Evolutionary conservation across 2,888 invertebrate genomes (phyloP), one percentile per base, ranked within the genome.

Genomic region (Andrena trimmerana): DNA sequence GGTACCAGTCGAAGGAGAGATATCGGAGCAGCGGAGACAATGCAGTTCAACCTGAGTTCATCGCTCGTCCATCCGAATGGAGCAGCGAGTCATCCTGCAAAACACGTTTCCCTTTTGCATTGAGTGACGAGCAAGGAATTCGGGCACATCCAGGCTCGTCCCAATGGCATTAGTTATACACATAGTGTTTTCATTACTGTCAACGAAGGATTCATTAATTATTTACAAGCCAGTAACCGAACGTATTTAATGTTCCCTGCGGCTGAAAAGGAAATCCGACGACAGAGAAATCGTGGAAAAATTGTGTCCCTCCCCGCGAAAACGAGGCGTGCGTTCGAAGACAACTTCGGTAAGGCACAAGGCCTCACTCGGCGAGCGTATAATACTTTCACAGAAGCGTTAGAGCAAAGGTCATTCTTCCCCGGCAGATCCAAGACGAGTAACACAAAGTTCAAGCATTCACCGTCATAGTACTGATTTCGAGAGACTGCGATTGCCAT

Each of bases 401-500:
- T 87, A 88, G 91, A 90, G 91, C 91, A 90, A 91, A 91, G 92
- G 91, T 90, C 91, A 89, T 86, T 85, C 90, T 81, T 88, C 86
- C 81, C 68, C 87, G 83, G 88, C 83, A 86, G 80, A 83, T 84
- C 78, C 78, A 81, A 84, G 86, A 87, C 86, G 87, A 83, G 85
- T 85, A 91, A 90, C 90, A 90, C 90, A 90, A 91, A 92, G 92
- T 92, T 92, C 91, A 92, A 89, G 90, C 92, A 91, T 92, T 91
- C 92, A 92, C 91, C 90, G 86, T 86, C 86, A 85, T 86, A 84
- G 81, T 84, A 86, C 85, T 86, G 86, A 91, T 90, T 89, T 84
- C 82, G 73, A 60, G 81, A 68, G 60, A 81, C 68, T 65, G 63
- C 77, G 74, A 77, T 84, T 77, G 69, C 74, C 42, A 42, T 52